These are phyloP conservation scores for Stichodactyla mertensii DNA, from an alignment of 64 coral and sea anemone genomes.

Conservation along the genomic window DNA sequence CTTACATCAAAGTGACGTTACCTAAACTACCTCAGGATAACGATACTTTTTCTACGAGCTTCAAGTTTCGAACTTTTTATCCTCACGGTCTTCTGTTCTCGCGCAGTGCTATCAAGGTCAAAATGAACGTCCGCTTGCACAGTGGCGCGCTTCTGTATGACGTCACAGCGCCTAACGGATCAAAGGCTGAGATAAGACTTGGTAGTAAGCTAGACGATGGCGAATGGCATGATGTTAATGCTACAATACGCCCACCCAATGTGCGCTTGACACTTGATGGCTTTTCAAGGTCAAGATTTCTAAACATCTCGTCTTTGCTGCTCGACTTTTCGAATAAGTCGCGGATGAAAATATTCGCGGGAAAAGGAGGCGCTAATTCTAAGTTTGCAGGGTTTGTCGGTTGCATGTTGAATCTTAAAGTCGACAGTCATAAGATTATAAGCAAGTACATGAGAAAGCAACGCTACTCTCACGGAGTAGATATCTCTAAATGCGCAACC, in stretches of 20 bases:
- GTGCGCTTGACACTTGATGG: constrained; percentile 40
- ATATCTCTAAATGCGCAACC: constrained; percentile 3
- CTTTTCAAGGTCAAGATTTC: background rate
- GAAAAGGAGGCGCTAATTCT: constrained; percentile 16
- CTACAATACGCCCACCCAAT: background rate
- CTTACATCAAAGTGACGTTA: constrained; percentile 39
- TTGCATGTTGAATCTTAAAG: constrained; percentile 65
- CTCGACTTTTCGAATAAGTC: constrained; percentile 43
- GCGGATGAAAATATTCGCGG: constrained; percentile 63
- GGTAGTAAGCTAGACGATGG: constrained; percentile 57
- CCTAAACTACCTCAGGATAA: constrained; percentile 36
- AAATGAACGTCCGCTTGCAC: constrained; percentile 44
- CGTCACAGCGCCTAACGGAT: constrained; percentile 39
- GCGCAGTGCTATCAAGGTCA: constrained; percentile 38
- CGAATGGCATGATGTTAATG: constrained; percentile 73
- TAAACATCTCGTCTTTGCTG: constrained; percentile 1
- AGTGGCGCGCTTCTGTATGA: constrained; percentile 39
- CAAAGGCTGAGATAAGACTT: constrained; percentile 31
- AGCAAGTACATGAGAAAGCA: constrained; percentile 8
- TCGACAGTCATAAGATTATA: constrained; percentile 47
- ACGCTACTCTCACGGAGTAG: constrained; percentile 7
- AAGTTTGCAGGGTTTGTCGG: constrained; percentile 65
- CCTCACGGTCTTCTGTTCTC: constrained; percentile 56
- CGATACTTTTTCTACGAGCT: constrained; percentile 61
- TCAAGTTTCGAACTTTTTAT: constrained; percentile 65